Evolutionary conservation across 2,888 invertebrate genomes (phyloP), one percentile per base, ranked within the genome.

Genomic region (Sabatieria punctata): DNA sequence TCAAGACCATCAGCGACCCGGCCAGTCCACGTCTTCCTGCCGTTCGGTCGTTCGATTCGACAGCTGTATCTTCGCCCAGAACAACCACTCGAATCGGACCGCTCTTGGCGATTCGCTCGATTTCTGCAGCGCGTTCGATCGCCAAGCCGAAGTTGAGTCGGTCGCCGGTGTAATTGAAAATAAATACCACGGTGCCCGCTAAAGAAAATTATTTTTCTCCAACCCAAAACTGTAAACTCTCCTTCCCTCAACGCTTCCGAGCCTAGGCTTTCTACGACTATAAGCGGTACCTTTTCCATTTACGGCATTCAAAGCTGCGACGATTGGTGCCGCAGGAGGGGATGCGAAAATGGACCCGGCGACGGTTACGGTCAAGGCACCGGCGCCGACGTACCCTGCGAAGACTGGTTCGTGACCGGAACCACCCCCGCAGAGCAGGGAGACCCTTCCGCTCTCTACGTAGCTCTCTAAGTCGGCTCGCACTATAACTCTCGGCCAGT

Each of bases 121-220:
- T 73, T n/a, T n/a, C n/a, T 43, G 74, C 73, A 1, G 80, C 80
- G 58, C 77, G 75, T 63, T 84, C 82, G 15, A 78, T 74, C 1
- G 84, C 84, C 61, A 82, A 73, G 1, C 82, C 83, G 63, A 85
- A 85, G 65, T 81, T 84, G n/a, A 85, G 67, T 49, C 80, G 70
- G 57, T 83, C 82, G 0, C 81, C 80, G 0, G 81, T 79, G 59
- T 81, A 82, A 65, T 82, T 83, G 13, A 78, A 77, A 11, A 82
- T 72, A 30, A 83, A 71, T 0, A 82, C 73, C 6, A 85, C 60
- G n/a, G 79, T 74, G 26, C 82, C 82, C 2, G 52, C 65, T 60
- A 44, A 26, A 47, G 44, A 47, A 41, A 42, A n/a, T n/a, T n/a
- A n/a, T n/a, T n/a, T n/a, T n/a, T n/a, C n/a, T n/a, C n/a, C n/a